phyloP scores from a whole-genome alignment of 2,113 vertebrate species.

The Microcebus griseorufus region DNA sequence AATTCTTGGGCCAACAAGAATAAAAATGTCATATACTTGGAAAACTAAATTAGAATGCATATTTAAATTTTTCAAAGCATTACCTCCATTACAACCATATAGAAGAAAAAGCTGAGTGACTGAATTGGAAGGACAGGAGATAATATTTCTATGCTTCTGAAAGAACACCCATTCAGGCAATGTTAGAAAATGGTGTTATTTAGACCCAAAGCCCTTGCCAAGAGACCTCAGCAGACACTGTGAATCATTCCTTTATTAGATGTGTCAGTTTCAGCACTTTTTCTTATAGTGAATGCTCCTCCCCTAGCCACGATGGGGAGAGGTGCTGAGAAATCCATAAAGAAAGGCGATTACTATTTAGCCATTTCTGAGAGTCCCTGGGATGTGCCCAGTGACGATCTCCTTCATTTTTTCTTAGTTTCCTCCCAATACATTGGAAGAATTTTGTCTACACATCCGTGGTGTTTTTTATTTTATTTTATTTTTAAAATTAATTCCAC shows the following conservation, averaged over 20 bases:
- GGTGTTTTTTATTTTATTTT: not conserved
- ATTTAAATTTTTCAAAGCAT: not conserved
- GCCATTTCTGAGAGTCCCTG: not conserved
- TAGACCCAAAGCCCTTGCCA: not conserved
- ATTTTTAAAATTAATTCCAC: not conserved
- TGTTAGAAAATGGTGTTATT: not conserved
- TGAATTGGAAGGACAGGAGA: not conserved
- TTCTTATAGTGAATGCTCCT: not conserved
- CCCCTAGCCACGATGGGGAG: not conserved
- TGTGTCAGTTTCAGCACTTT: not conserved
- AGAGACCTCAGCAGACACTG: not conserved
- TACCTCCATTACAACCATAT: not conserved
- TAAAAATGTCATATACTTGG: slow-evolving; percentile 22
- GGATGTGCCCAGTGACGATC: not conserved
- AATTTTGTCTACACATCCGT: not conserved
- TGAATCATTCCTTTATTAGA: not conserved
- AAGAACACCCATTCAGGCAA: not conserved
- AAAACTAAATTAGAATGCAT: not conserved
- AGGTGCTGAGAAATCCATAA: not conserved
- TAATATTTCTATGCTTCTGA: not conserved
- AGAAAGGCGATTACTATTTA: not conserved
- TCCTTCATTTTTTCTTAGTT: not conserved
- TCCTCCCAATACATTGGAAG: not conserved
- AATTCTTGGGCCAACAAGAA: slow-evolving; percentile 32
- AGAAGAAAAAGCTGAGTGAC: not conserved